These are phyloP conservation scores for Chionoecetes opilio DNA, from an alignment of 1,140 invertebrate genomes.

Conservation along the genomic window DNA sequence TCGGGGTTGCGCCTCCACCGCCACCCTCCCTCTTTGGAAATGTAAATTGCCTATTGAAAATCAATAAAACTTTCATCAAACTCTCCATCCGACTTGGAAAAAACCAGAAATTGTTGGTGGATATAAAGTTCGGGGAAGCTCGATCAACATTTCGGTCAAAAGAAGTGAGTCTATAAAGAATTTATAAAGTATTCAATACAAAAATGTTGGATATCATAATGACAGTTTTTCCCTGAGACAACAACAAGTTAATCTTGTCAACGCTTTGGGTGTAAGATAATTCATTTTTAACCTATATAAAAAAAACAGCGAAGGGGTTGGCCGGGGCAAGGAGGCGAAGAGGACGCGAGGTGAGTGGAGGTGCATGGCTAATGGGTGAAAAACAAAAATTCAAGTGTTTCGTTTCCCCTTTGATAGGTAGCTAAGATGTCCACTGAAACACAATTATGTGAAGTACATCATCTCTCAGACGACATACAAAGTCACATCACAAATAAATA, in stretches of 20 bases:
- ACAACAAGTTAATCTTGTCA: constrained; percentile 39
- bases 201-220: background rate
- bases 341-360: background rate
- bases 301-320: background rate
- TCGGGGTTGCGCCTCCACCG: background rate
- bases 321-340: background rate
- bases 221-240: background rate
- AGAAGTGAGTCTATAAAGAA: background rate
- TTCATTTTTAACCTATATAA: background rate
- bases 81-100: background rate
- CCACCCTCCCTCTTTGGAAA: constrained; percentile 46
- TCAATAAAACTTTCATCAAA: constrained; percentile 63
- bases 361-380: no score
- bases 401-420: no score
- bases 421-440: no score
- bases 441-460: no score
- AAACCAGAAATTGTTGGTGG: constrained; percentile 33
- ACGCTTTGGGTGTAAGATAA: background rate
- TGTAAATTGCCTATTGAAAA: constrained; percentile 63
- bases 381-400: no score
- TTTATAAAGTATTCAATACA: background rate
- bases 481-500: no score
- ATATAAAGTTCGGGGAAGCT: background rate
- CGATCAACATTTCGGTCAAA: background rate
- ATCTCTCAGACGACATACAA: background rate